Percentiles rank a stretch among this genome's conserved stretches.
Evolutionary conservation across 2,113 vertebrate species (phyloP).

Genomic region (Morone saxatilis): DNA sequence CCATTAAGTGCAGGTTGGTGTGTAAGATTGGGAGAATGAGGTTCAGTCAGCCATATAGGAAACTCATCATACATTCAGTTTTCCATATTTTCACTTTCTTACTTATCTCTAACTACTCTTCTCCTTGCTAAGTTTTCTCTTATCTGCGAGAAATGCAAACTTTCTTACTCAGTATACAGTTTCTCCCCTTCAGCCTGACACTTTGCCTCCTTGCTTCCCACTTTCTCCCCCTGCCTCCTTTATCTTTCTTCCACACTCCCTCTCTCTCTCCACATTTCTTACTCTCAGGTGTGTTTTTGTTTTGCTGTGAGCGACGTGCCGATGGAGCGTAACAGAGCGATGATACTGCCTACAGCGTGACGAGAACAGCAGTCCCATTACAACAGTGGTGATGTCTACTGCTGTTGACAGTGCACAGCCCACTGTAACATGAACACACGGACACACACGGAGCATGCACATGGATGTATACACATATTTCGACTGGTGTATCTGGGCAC

Average conservation of each 20-base stretch:
- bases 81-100: background rate
- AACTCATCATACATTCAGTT: background rate
- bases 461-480: background rate
- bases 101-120: conserved; percentile 15
- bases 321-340: conserved; percentile 41
- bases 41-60: background rate
- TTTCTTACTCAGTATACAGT: background rate
- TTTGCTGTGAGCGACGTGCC: conserved; percentile 18
- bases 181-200: conserved; percentile 14
- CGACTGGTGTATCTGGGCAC: background rate
- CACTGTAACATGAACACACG: conserved; percentile 18
- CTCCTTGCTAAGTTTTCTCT: background rate
- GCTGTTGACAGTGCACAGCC: conserved; percentile 45
- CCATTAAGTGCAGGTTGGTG: conserved; percentile 17
- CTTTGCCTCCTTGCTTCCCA: background rate
- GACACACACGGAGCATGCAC: background rate
- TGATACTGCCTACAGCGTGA: conserved; percentile 49
- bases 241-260: conserved; percentile 3
- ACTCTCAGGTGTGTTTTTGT: conserved; percentile 48
- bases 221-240: background rate
- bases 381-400: conserved; percentile 45
- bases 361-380: conserved; percentile 45
- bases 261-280: background rate
- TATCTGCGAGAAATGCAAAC: conserved; percentile 14
- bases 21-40: background rate